These are phyloP conservation scores for Carcina quercana DNA, from an alignment of 2,888 invertebrate species.

Conservation along the genomic window DNA sequence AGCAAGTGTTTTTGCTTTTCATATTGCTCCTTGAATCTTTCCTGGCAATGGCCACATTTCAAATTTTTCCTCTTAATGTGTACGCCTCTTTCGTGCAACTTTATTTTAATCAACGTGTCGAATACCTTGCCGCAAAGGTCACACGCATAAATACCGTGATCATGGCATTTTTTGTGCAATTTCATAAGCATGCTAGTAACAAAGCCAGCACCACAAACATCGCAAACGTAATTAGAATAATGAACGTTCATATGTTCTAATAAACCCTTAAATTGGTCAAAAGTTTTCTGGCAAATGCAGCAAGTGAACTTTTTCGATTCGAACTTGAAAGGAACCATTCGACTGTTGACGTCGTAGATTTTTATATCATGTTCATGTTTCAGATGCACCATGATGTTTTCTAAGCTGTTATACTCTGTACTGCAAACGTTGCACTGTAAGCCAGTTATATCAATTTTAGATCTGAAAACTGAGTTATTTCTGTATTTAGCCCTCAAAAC, in stretches of 20 bases:
- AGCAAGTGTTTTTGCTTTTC: conserved; percentile 8
- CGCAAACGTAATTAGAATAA: conserved; percentile 12
- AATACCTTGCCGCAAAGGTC: conserved; percentile 38
- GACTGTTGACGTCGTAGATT: conserved; percentile 28
- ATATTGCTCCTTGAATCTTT: conserved; percentile 17
- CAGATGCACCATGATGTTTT: conserved; percentile 25
- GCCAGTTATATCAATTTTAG: conserved; percentile 42
- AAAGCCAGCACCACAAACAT: conserved; percentile 5
- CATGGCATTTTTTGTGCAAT: conserved; percentile 18
- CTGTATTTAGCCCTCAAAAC: not conserved
- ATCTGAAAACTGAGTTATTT: conserved; percentile 19
- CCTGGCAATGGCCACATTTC: conserved; percentile 20
- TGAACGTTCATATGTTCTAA: conserved; percentile 19
- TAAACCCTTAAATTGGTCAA: conserved; percentile 23
- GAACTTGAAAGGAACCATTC: conserved; percentile 41
- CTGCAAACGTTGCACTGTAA: conserved; percentile 27
- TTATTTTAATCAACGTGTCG: conserved; percentile 37
- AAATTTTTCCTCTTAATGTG: conserved; percentile 16
- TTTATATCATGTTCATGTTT: conserved; percentile 19
- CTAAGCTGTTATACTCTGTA: conserved; percentile 18
- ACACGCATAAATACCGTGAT: conserved; percentile 26
- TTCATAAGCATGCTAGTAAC: conserved; percentile 6
- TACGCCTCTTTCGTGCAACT: conserved; percentile 19
- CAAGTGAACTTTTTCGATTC: conserved; percentile 17
- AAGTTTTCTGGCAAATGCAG: conserved; percentile 26